Evolutionary conservation across 2,797 vertebrate genomes (phyloP).

Genomic region (Balearica regulorum): DNA sequence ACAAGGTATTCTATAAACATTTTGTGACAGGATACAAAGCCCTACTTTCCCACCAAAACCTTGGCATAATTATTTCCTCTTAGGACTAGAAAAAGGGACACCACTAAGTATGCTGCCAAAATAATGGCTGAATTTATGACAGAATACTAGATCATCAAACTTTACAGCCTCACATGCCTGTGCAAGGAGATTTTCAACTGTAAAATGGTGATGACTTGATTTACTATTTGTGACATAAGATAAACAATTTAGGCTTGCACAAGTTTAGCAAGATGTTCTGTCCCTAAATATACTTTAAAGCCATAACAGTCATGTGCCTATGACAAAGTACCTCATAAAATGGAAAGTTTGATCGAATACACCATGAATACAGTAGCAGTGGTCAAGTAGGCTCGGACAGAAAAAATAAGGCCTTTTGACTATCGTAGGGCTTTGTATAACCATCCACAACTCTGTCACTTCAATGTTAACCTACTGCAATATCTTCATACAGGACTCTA

Average conservation of each 20-base stretch:
- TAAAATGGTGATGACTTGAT: constrained; percentile 42
- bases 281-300: constrained; percentile 49
- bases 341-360: not conserved
- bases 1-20: not conserved
- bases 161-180: not conserved
- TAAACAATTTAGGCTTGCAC: constrained; percentile 50
- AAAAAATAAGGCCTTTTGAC: not conserved
- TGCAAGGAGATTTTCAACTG: not conserved
- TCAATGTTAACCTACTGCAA: not conserved
- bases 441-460: not conserved
- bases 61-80: not conserved
- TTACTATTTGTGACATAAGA: constrained; percentile 54
- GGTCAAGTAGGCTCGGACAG: not conserved
- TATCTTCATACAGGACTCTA: not conserved
- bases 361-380: not conserved
- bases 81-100: not conserved
- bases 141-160: constrained; percentile 7
- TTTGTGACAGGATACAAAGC: not conserved
- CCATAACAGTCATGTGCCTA: not conserved
- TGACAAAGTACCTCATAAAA: constrained; percentile 18
- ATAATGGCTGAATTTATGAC: not conserved
- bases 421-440: not conserved
- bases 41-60: not conserved
- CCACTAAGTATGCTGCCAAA: not conserved
- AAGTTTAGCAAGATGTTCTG: constrained; percentile 40